These are phyloP conservation scores for Pseudochirops corinnae DNA, from an alignment of 2,797 vertebrate species.

Conservation along the genomic window DNA sequence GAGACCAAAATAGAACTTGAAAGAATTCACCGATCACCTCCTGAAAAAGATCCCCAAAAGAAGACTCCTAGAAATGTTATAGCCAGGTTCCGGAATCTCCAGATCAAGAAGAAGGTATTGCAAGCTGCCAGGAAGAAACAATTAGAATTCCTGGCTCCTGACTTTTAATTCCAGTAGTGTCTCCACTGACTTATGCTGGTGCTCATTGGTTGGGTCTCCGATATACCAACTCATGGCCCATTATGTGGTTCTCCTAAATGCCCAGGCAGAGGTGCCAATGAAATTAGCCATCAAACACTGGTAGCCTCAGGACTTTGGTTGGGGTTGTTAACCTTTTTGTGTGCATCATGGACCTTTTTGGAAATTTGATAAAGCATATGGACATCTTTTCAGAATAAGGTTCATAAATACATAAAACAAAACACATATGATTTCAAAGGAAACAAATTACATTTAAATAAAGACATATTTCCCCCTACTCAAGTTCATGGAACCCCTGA, in stretches of 20 bases:
- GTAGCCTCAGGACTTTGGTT: neutral
- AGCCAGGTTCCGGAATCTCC: too few species aligned
- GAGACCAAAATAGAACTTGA: too few species aligned
- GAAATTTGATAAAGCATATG: neutral
- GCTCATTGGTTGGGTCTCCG: neutral
- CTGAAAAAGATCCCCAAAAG: too few species aligned
- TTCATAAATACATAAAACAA: neutral
- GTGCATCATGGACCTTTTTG: neutral
- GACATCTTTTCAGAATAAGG: neutral
- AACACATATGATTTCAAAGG: neutral
- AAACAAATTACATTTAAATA: neutral
- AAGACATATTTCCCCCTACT: neutral
- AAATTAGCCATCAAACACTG: neutral
- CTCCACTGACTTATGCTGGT: neutral
- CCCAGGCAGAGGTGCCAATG: neutral
- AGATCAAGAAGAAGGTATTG: too few species aligned
- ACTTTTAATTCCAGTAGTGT: neutral
- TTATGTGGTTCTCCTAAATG: neutral
- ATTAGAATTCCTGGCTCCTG: neutral
- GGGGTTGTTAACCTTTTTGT: neutral
- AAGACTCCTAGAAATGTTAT: too few species aligned
- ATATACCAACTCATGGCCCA: neutral
- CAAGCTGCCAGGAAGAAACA: too few species aligned
- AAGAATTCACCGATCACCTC: too few species aligned
- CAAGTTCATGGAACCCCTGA: neutral